Evolutionary conservation across 1,140 invertebrate genomes (phyloP), one percentile per base, ranked within the genome.

Genomic region (Armadillidium nasatum): DNA sequence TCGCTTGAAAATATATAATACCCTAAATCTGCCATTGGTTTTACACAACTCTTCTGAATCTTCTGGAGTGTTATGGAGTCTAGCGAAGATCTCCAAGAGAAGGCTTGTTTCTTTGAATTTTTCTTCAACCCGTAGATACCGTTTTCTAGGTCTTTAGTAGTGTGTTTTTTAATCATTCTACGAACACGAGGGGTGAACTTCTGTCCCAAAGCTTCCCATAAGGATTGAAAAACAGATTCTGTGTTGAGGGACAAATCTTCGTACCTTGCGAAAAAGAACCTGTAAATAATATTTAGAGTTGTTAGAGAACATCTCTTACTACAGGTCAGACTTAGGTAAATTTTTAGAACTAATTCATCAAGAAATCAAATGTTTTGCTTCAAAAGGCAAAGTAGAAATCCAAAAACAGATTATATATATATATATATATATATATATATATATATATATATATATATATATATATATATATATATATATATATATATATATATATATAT

Each of bases 401-500:
- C 33, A 33, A 33, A 33, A 33, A 3, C 6, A 6, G 33, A 33
- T 33, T 33, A 6, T n/a, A n/a, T n/a, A n/a, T 33, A 33, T 33
- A 33, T 33, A 33, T 33, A 33, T 33, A 33, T 33, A 33, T 33
- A 33, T 3, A 33, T 33, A 33, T 33, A 33, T 33, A 33, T 33
- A 33, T 33, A 33, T n/a, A 13, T 60, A 19, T 60, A 60, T 60
- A 60, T 60, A 60, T 60, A 60, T 60, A 60, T 60, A 60, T 60
- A 60, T 15, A 60, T 60, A 60, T 60, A 60, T 60, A 60, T 60
- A 60, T 4, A 4, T 60, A 60, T 60, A 60, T 60, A 60, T 4
- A 60, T 60, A 13, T 60, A 19, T 60, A 60, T 60, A 60, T 60
- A 60, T 60, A 60, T 60, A 60, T 60, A 60, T 60, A 60, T 15